Percentiles rank a stretch among this genome's conserved stretches.
Evolutionary conservation across 2,113 vertebrate species (phyloP).

Genomic region (Leucosticte australis): DNA sequence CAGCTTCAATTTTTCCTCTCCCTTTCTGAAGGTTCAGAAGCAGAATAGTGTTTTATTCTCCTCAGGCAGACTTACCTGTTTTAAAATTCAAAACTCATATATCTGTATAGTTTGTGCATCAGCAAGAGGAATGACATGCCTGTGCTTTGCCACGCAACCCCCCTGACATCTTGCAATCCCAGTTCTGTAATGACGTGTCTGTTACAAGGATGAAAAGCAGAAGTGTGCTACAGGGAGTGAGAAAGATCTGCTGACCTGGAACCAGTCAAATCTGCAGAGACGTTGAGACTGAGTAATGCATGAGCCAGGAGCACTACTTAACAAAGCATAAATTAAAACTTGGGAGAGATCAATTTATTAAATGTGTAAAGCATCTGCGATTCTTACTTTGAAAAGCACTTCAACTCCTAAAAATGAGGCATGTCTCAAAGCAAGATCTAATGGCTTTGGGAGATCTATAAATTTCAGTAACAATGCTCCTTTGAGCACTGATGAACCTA

Average conservation of each 20-base stretch:
- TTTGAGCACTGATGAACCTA: constrained; percentile 1
- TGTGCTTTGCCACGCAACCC: background rate
- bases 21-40: background rate
- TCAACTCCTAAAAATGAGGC: background rate
- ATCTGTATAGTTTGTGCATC: background rate
- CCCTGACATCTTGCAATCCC: background rate
- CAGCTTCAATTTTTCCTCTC: background rate
- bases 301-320: background rate
- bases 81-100: background rate
- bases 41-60: background rate
- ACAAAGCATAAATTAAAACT: constrained; percentile 35
- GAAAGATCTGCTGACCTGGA: constrained; percentile 34
- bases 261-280: background rate
- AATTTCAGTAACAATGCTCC: background rate
- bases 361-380: background rate
- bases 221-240: background rate
- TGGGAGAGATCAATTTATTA: constrained; percentile 13
- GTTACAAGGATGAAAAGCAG: background rate
- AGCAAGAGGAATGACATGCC: background rate
- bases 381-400: background rate
- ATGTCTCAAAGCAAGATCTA: background rate
- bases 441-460: background rate
- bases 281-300: background rate
- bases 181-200: background rate
- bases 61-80: background rate